Conservation (phyloP, 2,888 invertebrate species). For the Pristionchus japonicus region DNA sequence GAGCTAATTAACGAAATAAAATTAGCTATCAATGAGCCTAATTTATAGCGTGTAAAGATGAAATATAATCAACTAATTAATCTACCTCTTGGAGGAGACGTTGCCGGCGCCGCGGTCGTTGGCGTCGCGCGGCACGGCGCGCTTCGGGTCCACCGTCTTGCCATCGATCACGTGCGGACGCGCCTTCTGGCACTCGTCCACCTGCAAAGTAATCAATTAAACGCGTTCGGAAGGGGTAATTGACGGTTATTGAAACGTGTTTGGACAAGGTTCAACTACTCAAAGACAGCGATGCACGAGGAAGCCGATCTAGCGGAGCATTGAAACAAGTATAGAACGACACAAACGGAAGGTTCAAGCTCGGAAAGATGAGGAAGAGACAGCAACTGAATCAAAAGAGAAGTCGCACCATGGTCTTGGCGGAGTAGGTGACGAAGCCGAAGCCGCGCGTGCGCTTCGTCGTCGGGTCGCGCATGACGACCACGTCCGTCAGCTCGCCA, state of each 20-base stretch:
- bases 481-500: constrained; percentile 96
- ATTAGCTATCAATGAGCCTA: too few relatives aligned
- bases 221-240: too few relatives aligned
- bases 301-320: too few relatives aligned
- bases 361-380: too few relatives aligned
- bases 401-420: constrained; percentile 53
- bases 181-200: constrained; percentile 89
- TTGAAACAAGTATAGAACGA: too few relatives aligned
- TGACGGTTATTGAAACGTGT: too few relatives aligned
- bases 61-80: not conserved
- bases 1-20: too few relatives aligned
- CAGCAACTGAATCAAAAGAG: too few relatives aligned
- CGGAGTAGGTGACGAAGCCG: constrained; percentile 95
- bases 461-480: constrained; percentile 95
- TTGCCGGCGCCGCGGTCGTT: constrained; percentile 20
- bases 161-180: constrained; percentile 92
- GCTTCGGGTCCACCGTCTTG: constrained; percentile 93
- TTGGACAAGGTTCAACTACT: not conserved
- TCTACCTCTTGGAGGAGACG: constrained; percentile 62
- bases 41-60: too few relatives aligned
- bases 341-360: too few relatives aligned
- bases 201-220: too few relatives aligned
- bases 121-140: constrained; percentile 82
- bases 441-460: constrained; percentile 95
- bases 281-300: too few relatives aligned